Evolutionary conservation across 2,113 vertebrate genomes (phyloP).

Genomic region (Phaethon lepturus): DNA sequence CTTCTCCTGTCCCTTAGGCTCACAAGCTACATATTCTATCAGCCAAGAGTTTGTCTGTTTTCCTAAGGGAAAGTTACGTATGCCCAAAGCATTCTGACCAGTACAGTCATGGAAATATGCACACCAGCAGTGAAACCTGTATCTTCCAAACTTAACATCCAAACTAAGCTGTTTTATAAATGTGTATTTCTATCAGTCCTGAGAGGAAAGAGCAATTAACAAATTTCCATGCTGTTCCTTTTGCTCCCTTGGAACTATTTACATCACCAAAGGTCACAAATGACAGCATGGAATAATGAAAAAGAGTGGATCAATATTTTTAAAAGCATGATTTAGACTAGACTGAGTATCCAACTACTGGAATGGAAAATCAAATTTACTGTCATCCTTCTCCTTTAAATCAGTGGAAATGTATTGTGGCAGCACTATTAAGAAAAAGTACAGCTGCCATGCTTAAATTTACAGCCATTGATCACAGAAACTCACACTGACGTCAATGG

Average conservation of each 20-base stretch:
- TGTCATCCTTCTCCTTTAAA: background rate
- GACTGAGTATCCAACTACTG: background rate
- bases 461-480: background rate
- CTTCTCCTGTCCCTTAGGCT: background rate
- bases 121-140: background rate
- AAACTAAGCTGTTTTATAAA: conserved; percentile 17
- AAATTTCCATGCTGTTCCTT: conserved; percentile 2
- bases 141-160: conserved; percentile 17
- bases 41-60: background rate
- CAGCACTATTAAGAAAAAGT: background rate
- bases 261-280: conserved; percentile 21
- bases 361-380: background rate
- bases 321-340: background rate
- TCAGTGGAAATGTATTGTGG: background rate
- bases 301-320: background rate
- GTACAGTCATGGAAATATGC: conserved; percentile 4
- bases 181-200: background rate
- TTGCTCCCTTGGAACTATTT: background rate
- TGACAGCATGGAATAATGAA: conserved; percentile 27
- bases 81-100: conserved; percentile 8
- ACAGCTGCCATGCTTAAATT: background rate
- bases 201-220: conserved; percentile 15
- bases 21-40: background rate
- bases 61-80: background rate
- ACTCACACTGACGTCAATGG: background rate